These are phyloP conservation scores for Tyrophagus putrescentiae DNA, from an alignment of 1,140 invertebrate genomes.

Conservation along the genomic window DNA sequence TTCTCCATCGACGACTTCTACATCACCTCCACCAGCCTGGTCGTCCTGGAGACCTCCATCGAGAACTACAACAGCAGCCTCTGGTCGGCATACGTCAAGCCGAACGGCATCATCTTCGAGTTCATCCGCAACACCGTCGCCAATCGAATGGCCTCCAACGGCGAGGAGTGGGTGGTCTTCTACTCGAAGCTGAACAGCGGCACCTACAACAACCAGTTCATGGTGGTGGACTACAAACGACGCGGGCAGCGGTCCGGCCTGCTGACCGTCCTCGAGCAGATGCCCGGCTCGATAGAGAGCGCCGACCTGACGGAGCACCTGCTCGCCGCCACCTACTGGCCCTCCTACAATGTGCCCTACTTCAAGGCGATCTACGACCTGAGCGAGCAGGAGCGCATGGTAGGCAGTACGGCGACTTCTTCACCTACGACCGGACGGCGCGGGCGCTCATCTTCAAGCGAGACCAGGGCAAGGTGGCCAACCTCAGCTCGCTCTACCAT, in stretches of 20 bases:
- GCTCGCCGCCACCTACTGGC: conserved; percentile 50
- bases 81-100: conserved; percentile 43
- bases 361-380: conserved; percentile 48
- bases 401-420: conserved; percentile 50
- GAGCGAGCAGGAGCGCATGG: conserved; percentile 41
- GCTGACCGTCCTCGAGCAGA: conserved; percentile 65
- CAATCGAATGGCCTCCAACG: conserved; percentile 57
- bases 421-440: conserved; percentile 32
- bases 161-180: conserved; percentile 49
- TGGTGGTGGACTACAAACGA: conserved; percentile 50
- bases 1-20: conserved; percentile 81
- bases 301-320: conserved; percentile 54
- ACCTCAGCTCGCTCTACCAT: conserved; percentile 30
- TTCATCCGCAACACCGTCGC: conserved; percentile 67
- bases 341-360: conserved; percentile 61
- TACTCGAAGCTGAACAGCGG: conserved; percentile 53
- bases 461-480: conserved; percentile 30
- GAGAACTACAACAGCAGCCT: conserved; percentile 49
- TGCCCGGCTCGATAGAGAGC: conserved; percentile 44
- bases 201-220: conserved; percentile 76
- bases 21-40: conserved; percentile 46
- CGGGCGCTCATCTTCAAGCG: conserved; percentile 35
- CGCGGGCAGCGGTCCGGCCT: conserved; percentile 36
- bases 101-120: conserved; percentile 49
- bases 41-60: conserved; percentile 55